Base-by-base conservation (phyloP, 2,113 vertebrate species). In the Spea multiplicata region DNA sequence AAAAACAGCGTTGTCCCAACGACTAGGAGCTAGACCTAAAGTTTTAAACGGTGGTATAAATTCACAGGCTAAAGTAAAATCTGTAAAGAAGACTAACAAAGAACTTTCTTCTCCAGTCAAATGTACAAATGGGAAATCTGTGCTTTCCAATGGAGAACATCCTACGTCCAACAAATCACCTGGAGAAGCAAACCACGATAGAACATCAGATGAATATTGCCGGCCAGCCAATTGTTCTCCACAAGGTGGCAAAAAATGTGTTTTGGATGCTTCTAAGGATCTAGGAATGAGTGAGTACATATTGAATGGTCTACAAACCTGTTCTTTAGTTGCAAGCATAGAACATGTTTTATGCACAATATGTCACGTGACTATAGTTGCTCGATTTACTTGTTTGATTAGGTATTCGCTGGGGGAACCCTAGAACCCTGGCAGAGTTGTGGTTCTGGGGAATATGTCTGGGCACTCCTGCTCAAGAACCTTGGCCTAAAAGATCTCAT, bases 1-100 rank as follows among this genome's bases (percentile, higher is more conserved):
- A 59, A 80, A 73, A 57, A 45, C 50, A 2, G n/a, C n/a, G 1
- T 7, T 68, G 17, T 66, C 93, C 91, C 16, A 93, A 95, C 71
- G 93, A 90, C 84, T 87, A 68, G 95, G 94, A 66, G 93, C 94
- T 8, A 93, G 96, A 83, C 94, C 95, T 61, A 98, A 96, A 88
- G 89, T 90, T 44, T 84, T 90, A 14, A 78, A 90, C 57, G 89
- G 88, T 83, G 90, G 84, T 1, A 78, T 91, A 61, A 86, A 84
- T 0, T 44, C 76, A 30, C 94, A 90, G 70, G 77, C 87, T 49
- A 90, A 91, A 84, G 81, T 84, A 82, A 96, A 94, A 80, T 75
- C 88, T 13, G 80, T 87, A 74, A 98, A 89, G 85, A 91, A 89
- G 83, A 59, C 12, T 6, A 93, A 87, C 71, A 88, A 90, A 75